Evolutionary conservation across 2,888 invertebrate genomes (phyloP).

Genomic region (Odontocolon sp.): DNA sequence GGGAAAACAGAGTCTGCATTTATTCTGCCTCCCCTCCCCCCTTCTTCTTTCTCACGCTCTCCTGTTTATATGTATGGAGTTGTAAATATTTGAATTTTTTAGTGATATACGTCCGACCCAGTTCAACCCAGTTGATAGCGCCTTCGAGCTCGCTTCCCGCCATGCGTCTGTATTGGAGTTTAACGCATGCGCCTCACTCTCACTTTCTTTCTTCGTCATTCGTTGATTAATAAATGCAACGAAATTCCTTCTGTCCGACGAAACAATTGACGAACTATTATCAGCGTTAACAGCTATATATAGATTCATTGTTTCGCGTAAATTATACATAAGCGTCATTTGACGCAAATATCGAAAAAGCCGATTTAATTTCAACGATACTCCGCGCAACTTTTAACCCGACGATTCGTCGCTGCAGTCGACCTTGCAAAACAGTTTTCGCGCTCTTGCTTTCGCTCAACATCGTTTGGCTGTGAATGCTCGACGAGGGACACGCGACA

Average conservation of each 20-base stretch:
- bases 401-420: neutral
- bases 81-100: conserved; percentile 46
- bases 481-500: conserved; percentile 36
- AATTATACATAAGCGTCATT: too few species aligned
- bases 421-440: neutral
- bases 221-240: neutral
- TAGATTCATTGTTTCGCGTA: too few species aligned
- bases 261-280: too few species aligned
- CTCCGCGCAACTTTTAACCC: too few species aligned
- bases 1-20: too few species aligned
- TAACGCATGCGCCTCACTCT: conserved; percentile 1
- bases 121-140: conserved; percentile 54
- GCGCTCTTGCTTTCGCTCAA: conserved; percentile 10
- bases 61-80: neutral
- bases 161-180: neutral
- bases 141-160: conserved; percentile 17
- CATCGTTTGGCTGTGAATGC: neutral
- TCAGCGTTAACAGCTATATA: too few species aligned
- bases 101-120: too few species aligned
- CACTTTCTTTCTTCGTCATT: neutral
- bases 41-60: too few species aligned
- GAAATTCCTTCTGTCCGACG: too few species aligned
- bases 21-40: neutral
- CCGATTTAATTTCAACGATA: too few species aligned
- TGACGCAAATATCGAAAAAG: too few species aligned